Conservation (phyloP, 2,888 invertebrate species). For the Cerceris rybyensis region DNA sequence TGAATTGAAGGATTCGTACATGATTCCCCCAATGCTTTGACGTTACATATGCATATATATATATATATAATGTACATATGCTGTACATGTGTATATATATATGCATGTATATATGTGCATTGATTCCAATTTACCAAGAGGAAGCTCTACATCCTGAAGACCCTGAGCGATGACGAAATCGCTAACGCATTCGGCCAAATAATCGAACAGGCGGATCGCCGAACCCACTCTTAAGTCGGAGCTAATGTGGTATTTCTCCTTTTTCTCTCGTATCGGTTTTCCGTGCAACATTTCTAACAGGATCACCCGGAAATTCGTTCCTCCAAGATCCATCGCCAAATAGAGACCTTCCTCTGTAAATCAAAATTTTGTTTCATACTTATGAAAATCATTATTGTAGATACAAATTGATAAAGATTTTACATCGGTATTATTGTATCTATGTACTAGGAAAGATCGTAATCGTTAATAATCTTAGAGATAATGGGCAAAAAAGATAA, state of each 20-base stretch:
- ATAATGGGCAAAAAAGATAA: too few relatives aligned
- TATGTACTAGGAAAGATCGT: too few relatives aligned
- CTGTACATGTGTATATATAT: too few relatives aligned
- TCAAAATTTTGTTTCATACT: not conserved
- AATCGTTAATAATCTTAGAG: too few relatives aligned
- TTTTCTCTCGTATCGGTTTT: slow-evolving; percentile 84
- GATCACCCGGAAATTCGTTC: slow-evolving; percentile 91
- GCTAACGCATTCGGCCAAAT: slow-evolving; percentile 89
- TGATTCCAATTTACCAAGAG: slow-evolving; percentile 84
- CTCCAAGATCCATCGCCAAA: slow-evolving; percentile 91
- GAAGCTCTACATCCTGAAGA: slow-evolving; percentile 84
- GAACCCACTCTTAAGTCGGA: slow-evolving; percentile 85
- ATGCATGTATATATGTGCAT: slow-evolving; percentile 22
- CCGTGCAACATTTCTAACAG: slow-evolving; percentile 85
- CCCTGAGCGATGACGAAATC: slow-evolving; percentile 86
- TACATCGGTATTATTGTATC: too few relatives aligned
- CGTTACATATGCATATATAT: not conserved
- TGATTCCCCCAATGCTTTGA: slow-evolving; percentile 19
- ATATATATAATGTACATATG: too few relatives aligned
- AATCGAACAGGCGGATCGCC: slow-evolving; percentile 88
- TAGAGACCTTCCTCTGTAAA: slow-evolving; percentile 86
- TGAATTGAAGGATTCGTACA: slow-evolving; percentile 23
- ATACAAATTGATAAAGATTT: too few relatives aligned
- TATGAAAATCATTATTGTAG: not conserved
- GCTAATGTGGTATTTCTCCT: slow-evolving; percentile 86